Evolutionary conservation across 2,888 invertebrate species (phyloP).

Genomic region (Chrysolina oricalcia): DNA sequence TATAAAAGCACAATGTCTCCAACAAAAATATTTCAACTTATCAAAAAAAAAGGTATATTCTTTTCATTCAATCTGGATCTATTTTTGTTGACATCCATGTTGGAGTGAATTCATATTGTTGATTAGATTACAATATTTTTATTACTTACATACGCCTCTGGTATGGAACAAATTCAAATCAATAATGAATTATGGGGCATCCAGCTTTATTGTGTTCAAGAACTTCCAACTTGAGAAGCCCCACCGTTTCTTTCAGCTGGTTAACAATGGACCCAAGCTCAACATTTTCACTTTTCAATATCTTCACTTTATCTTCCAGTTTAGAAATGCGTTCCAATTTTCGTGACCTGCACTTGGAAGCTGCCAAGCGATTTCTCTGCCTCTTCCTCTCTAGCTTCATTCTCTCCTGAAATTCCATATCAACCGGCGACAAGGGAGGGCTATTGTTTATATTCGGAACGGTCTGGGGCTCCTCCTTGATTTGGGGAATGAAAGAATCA

Average conservation of each 20-base stretch:
- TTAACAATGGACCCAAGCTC: constrained; percentile 89
- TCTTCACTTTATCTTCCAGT: constrained; percentile 94
- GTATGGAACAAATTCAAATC: constrained; percentile 50
- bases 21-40: too few species aligned
- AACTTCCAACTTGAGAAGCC: constrained; percentile 92
- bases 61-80: background rate
- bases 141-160: too few species aligned
- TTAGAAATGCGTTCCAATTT: constrained; percentile 97
- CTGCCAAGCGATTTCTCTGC: constrained; percentile 96
- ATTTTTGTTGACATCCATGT: background rate
- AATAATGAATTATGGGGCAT: constrained; percentile 82
- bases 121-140: too few species aligned
- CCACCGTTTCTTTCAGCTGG: constrained; percentile 92
- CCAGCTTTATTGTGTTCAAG: constrained; percentile 95
- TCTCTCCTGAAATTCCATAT: constrained; percentile 96
- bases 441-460: constrained; percentile 80
- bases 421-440: constrained; percentile 93
- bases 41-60: too few species aligned
- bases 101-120: too few species aligned
- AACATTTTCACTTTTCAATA: constrained; percentile 90
- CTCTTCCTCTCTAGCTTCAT: constrained; percentile 97
- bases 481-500: constrained; percentile 75
- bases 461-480: constrained; percentile 95
- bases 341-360: constrained; percentile 95
- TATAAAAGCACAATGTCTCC: too few species aligned